Evolutionary conservation across 92 coral and sea anemone genomes (phyloP).

Genomic region (Epizoanthus rinbou): DNA sequence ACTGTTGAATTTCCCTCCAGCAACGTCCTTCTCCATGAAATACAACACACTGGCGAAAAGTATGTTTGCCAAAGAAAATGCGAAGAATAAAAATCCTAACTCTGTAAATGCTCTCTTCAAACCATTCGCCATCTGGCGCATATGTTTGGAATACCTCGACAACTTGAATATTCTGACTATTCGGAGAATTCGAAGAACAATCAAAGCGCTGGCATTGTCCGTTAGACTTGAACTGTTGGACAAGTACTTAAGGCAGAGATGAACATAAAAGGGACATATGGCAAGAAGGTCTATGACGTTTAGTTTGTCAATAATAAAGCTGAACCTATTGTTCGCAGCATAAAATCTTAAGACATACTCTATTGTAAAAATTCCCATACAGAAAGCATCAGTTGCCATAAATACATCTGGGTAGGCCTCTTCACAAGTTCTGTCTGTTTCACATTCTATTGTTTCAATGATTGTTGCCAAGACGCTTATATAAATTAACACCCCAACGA

Average conservation of each 20-base stretch:
- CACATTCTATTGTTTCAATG: conserved; percentile 75
- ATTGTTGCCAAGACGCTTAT: conserved; percentile 72
- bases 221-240: conserved; percentile 45
- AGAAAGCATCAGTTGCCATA: conserved; percentile 71
- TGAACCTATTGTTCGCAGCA: conserved; percentile 68
- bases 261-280: conserved; percentile 79
- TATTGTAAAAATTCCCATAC: conserved; percentile 77
- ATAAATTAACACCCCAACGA: conserved; percentile 77
- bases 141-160: conserved; percentile 88
- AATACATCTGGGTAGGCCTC: conserved; percentile 64
- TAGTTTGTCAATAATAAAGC: conserved; percentile 67
- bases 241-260: conserved; percentile 53
- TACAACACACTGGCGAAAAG: conserved; percentile 89
- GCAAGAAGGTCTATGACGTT: conserved; percentile 86
- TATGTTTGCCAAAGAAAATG: conserved; percentile 79
- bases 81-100: conserved; percentile 85
- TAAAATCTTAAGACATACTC: conserved; percentile 83
- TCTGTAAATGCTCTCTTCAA: conserved; percentile 82
- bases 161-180: conserved; percentile 85
- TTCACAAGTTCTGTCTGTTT: conserved; percentile 62
- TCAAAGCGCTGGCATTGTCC: conserved; percentile 73
- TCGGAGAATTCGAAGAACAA: conserved; percentile 80
- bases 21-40: conserved; percentile 63
- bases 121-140: conserved; percentile 85
- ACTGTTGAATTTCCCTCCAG: conserved; percentile 67